Evolutionary conservation across 35 echinoderm and acorn worm genomes (phyloP).

Genomic region (Anneissia japonica): DNA sequence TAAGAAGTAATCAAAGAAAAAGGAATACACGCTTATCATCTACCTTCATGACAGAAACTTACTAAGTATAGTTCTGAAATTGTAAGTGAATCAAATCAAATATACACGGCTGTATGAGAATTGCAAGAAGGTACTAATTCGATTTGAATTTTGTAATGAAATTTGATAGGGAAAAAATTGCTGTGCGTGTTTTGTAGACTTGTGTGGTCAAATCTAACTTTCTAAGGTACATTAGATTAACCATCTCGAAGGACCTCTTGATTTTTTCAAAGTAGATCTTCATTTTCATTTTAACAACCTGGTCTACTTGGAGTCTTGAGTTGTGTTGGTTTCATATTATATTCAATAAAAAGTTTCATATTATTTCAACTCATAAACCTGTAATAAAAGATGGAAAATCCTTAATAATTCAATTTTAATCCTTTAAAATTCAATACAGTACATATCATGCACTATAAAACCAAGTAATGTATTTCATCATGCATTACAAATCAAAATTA

Average conservation of each 20-base stretch:
- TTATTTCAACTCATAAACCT: neutral
- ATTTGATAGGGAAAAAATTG: neutral
- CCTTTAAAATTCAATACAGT: no score
- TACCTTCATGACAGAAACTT: neutral
- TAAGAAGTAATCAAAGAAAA: neutral
- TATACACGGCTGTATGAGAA: neutral
- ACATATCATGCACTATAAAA: no score
- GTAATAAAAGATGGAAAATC: no score
- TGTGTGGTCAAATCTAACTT: neutral
- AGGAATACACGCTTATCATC: neutral
- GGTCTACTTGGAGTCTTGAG: neutral
- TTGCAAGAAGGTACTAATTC: neutral
- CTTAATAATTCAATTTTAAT: no score
- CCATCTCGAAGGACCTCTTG: neutral
- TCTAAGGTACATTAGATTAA: neutral
- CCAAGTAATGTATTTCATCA: no score
- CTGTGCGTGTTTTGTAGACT: neutral
- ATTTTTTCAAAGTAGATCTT: neutral
- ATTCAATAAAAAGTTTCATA: neutral
- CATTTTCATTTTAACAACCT: neutral
- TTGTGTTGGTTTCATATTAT: neutral
- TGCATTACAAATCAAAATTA: no score
- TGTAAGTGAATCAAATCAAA: neutral
- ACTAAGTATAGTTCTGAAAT: neutral
- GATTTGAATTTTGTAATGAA: neutral